Evolutionary conservation across 2,888 invertebrate genomes (phyloP).

Genomic region (Pyrrhopygopsis socrates): DNA sequence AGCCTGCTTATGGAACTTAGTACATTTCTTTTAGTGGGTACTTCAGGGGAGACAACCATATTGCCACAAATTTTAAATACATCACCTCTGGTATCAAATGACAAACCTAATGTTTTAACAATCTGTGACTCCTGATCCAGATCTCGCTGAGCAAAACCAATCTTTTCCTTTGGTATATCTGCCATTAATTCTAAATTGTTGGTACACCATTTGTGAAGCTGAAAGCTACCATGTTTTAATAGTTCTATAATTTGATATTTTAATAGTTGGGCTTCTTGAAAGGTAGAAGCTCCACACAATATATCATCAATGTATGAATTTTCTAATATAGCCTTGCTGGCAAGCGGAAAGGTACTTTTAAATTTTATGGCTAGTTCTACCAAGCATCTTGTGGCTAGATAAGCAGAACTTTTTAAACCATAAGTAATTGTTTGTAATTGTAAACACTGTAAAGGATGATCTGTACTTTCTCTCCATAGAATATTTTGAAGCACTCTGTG

Average conservation of each 20-base stretch:
- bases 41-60: not conserved
- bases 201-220: constrained; percentile 14
- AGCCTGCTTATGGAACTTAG: constrained; percentile 10
- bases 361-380: not conserved
- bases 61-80: not conserved
- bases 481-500: constrained; percentile 34
- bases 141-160: not conserved
- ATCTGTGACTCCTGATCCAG: not conserved
- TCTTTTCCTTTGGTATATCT: constrained; percentile 7
- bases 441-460: constrained; percentile 13
- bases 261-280: not conserved
- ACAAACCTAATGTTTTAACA: constrained; percentile 1
- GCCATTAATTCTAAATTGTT: not conserved
- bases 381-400: constrained; percentile 43
- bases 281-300: not conserved
- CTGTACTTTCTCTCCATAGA: constrained; percentile 34
- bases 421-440: constrained; percentile 57
- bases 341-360: not conserved
- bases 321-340: constrained; percentile 3
- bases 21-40: not conserved
- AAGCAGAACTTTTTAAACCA: constrained; percentile 51
- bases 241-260: not conserved
- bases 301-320: constrained; percentile 14
- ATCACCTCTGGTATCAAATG: not conserved
- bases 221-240: not conserved